Conservation (phyloP, 2,113 vertebrate genomes). For the Reinhardtius hippoglossoides region DNA sequence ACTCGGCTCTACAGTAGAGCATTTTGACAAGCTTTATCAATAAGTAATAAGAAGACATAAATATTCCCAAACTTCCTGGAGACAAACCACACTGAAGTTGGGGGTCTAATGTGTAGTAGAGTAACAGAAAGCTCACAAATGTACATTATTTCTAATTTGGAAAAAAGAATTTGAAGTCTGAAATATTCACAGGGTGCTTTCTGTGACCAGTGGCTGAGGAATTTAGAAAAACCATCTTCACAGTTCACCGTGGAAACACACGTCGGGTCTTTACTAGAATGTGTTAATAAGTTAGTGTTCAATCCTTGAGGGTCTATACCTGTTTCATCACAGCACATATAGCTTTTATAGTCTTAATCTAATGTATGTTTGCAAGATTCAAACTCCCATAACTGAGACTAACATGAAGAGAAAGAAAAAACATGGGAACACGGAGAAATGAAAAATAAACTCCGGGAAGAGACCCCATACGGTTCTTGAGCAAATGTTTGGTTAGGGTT, state of each 20-base stretch:
- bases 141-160: neutral
- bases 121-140: neutral
- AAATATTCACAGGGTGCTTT: neutral
- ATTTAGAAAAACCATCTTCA: neutral
- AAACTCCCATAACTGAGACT: neutral
- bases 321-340: too few species aligned
- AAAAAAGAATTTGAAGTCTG: too few species aligned
- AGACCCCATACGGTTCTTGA: slow-evolving; percentile 42
- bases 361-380: neutral
- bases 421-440: slow-evolving; percentile 22
- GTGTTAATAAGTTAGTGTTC: too few species aligned
- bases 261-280: too few species aligned
- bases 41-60: slow-evolving; percentile 63
- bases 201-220: neutral
- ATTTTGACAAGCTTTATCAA: slow-evolving; percentile 65
- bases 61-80: slow-evolving; percentile 62
- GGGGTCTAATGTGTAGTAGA: neutral
- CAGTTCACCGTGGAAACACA: too few species aligned
- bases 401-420: slow-evolving; percentile 1
- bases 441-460: slow-evolving; percentile 54
- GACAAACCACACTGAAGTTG: slow-evolving; percentile 21
- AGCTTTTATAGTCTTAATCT: too few species aligned
- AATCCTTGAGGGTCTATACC: too few species aligned
- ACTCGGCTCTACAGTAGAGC: slow-evolving; percentile 40
- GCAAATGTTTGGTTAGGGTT: slow-evolving; percentile 55